Evolutionary conservation across 2,797 vertebrate genomes (phyloP), one percentile per base, ranked within the genome.

Genomic region (Garrulus glandarius): DNA sequence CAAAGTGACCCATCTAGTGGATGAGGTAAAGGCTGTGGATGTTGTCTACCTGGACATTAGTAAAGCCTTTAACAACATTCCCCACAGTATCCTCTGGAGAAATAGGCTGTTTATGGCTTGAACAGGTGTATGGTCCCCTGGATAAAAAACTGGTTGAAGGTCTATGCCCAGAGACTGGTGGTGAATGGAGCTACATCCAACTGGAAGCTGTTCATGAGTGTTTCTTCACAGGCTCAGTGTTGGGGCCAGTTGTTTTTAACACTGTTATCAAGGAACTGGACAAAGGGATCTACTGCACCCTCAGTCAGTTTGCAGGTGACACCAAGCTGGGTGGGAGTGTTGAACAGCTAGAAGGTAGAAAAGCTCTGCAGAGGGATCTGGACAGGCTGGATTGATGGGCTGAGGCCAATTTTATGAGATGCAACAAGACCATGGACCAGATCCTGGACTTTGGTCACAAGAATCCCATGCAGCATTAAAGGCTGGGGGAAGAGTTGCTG

Each of bases 101-200:
- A 61, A 34, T 18, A 15, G 29, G 4, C 12, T 63, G 6, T 7
- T 64, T 3, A 2, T 41, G n/a, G 20, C 27, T 75, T 75, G 14
- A 46, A 43, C 2, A 8, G 2, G 6, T 6, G 0, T 44, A 46
- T 1, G 5, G 8, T 34, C 69, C 1, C 0, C 26, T 43, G 43
- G 4, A 43, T 61, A 21, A 46, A 74, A 72, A 75, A 14, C 4
- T 43, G 10, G 1, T 19, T 59, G 21, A 12, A 24, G 22, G 67
- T 9, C 21, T 2, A 5, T 8, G 6, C 9, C 27, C 47, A 67
- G 55, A 65, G 8, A 34, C 9, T 24, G 24, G 15, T 39, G 15
- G 7, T 36, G 30, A 65, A 70, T 23, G 6, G 41, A 50, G 17
- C 23, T 56, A 27, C 27, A 52, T 34, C 10, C 34, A 34, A 1